phyloP scores from a whole-genome alignment of 2,797 vertebrate genomes.

The Nannoperca obscura region DNA sequence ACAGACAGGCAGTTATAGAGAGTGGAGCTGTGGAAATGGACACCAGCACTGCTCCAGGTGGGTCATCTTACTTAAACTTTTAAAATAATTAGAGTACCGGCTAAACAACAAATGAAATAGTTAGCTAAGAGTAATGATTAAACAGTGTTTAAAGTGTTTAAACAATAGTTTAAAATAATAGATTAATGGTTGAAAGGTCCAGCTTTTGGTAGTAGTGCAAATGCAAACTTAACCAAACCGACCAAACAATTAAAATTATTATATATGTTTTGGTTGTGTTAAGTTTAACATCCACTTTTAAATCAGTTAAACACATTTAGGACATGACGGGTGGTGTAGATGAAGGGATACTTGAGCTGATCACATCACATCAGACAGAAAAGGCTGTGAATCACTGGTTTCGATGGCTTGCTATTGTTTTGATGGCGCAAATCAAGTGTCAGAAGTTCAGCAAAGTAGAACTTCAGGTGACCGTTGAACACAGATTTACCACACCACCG shows the following conservation, averaged over 20 bases:
- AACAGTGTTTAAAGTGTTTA: too few species aligned
- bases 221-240: not conserved
- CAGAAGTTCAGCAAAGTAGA: not conserved
- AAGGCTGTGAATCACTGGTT: not conserved
- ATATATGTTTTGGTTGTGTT: not conserved
- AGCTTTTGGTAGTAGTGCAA: not conserved
- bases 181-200: not conserved
- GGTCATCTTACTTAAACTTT: not conserved
- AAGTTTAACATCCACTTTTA: not conserved
- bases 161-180: not conserved
- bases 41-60: constrained; percentile 48
- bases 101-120: not conserved
- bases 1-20: constrained; percentile 48
- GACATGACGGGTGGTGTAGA: not conserved
- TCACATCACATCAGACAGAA: not conserved
- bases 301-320: not conserved
- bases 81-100: not conserved
- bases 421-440: not conserved
- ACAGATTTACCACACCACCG: not conserved
- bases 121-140: not conserved
- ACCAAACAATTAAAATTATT: not conserved
- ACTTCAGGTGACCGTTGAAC: not conserved
- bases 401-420: not conserved
- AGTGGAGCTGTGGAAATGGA: constrained; percentile 60
- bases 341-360: not conserved